Evolutionary conservation across 2,888 invertebrate genomes (phyloP).

Genomic region (Mylabris sibirica): DNA sequence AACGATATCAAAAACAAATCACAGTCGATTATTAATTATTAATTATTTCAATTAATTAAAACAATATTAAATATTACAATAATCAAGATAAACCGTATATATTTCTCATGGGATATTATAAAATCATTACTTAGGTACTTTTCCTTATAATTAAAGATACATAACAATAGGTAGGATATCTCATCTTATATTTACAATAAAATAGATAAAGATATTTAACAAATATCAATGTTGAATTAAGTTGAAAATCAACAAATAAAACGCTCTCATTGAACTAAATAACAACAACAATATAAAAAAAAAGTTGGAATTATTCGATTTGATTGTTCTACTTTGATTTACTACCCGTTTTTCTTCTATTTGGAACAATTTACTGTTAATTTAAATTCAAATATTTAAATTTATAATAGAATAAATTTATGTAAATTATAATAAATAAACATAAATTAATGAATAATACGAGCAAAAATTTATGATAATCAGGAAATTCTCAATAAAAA

Average conservation of each 20-base stretch:
- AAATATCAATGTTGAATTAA: not conserved
- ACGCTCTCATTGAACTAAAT: not conserved
- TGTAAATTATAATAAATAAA: not conserved
- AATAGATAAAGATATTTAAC: not conserved
- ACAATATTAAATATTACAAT: not conserved
- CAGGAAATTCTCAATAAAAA: too few relatives aligned
- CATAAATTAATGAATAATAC: not conserved
- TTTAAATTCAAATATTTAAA: slow-evolving; percentile 1
- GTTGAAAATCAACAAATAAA: not conserved
- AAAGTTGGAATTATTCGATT: not conserved
- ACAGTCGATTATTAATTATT: not conserved
- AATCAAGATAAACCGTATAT: not conserved
- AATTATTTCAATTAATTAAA: not conserved
- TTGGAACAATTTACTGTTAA: not conserved
- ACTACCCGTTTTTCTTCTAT: not conserved
- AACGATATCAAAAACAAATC: too few relatives aligned
- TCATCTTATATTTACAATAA: not conserved
- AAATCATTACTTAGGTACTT: not conserved
- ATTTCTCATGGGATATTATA: not conserved
- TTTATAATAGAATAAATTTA: not conserved
- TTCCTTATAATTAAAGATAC: not conserved
- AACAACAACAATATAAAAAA: not conserved
- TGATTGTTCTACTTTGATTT: not conserved
- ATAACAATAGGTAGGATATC: too few relatives aligned
- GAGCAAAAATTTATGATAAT: not conserved